Evolutionary conservation across 2,797 vertebrate species (phyloP).

Genomic region (Dermochelys coriacea): DNA sequence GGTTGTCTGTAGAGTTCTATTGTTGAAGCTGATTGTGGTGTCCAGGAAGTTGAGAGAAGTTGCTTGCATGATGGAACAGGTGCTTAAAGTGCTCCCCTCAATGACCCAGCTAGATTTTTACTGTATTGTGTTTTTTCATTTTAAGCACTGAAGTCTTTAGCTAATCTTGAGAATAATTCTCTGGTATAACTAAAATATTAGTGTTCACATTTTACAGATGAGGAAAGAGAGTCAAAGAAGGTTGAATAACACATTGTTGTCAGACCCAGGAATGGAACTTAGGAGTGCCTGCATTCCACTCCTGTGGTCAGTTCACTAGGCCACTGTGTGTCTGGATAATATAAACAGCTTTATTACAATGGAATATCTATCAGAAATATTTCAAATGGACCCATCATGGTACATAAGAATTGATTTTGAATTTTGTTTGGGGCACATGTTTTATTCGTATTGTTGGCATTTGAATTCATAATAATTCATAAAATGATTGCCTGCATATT

Average conservation of each 20-base stretch:
- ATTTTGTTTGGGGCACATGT: neutral
- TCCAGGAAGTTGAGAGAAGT: neutral
- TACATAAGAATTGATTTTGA: neutral
- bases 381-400: neutral
- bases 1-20: neutral
- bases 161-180: neutral
- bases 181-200: neutral
- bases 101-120: neutral
- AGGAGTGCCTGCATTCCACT: neutral
- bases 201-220: neutral
- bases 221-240: neutral
- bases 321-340: no score
- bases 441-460: neutral
- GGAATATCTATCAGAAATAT: neutral
- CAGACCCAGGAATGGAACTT: neutral
- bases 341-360: neutral
- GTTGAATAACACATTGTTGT: neutral
- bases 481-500: neutral
- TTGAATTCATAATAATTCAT: neutral
- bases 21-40: neutral
- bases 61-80: neutral
- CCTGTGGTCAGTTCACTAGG: accelerated
- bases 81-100: neutral
- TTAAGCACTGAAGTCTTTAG: neutral
- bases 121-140: neutral